Evolutionary conservation across 2,797 vertebrate species (phyloP).

Genomic region (Phalanger gymnotis): DNA sequence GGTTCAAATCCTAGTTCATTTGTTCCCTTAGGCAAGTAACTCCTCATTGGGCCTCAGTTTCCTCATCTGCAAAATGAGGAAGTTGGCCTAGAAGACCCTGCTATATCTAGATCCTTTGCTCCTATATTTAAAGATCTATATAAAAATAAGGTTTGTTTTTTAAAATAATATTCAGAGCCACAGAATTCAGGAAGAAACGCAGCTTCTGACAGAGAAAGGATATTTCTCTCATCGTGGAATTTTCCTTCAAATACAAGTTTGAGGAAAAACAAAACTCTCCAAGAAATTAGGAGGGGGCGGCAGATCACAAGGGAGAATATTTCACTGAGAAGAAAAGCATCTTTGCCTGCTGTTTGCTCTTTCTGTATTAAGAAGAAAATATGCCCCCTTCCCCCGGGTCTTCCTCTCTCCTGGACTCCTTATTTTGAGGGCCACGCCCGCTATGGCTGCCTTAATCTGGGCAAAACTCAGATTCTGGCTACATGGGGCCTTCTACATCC

Average conservation of each 20-base stretch:
- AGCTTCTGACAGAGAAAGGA: conserved; percentile 15
- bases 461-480: not conserved
- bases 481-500: not conserved
- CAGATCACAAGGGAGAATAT: not conserved
- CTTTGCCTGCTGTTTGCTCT: not conserved
- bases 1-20: not conserved
- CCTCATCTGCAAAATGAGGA: not conserved
- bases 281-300: conserved; percentile 12
- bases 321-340: not conserved
- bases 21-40: not conserved
- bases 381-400: not conserved
- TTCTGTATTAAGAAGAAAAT: not conserved
- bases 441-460: not conserved
- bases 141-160: not conserved
- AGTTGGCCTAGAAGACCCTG: not conserved
- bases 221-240: not conserved
- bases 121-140: not conserved
- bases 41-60: not conserved
- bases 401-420: not conserved
- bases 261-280: not conserved
- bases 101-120: not conserved
- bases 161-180: not conserved
- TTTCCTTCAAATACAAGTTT: conserved; percentile 50
- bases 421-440: not conserved
- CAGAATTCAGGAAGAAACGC: not conserved